These are phyloP conservation scores for Hermaeophaga mercurialis DNA, from an alignment of 2,888 invertebrate species.

Conservation along the genomic window DNA sequence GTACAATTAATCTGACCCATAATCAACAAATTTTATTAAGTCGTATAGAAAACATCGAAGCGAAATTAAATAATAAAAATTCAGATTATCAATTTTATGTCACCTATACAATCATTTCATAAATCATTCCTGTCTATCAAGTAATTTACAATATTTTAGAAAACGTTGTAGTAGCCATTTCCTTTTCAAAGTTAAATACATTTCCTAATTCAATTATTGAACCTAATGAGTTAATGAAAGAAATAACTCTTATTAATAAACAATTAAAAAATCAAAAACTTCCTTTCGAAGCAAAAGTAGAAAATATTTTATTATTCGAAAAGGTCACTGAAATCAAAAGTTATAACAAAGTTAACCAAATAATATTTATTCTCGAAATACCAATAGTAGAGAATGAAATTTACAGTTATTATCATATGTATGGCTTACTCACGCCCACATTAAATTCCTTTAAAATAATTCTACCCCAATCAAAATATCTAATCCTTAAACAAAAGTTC, in stretches of 20 bases:
- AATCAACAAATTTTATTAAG: not conserved
- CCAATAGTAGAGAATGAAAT: conserved; percentile 26
- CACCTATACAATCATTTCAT: not conserved
- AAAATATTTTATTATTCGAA: conserved; percentile 31
- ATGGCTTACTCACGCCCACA: conserved; percentile 8
- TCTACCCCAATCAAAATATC: too few species aligned
- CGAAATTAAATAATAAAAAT: not conserved
- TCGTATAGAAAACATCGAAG: not conserved
- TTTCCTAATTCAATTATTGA: too few species aligned
- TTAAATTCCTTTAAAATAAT: conserved; percentile 16
- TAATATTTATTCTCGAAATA: conserved; percentile 29
- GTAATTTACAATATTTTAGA: conserved; percentile 1
- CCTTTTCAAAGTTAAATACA: conserved; percentile 17
- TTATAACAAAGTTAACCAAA: conserved; percentile 22
- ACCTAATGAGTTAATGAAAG: not conserved
- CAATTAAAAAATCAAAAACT: conserved; percentile 26
- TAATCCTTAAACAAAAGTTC: too few species aligned
- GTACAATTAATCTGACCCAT: not conserved
- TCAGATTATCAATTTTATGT: not conserved
- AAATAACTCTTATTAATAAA: conserved; percentile 21
- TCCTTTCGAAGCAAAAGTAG: conserved; percentile 26
- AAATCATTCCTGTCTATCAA: not conserved
- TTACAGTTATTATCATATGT: conserved; percentile 30
- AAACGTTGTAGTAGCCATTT: conserved; percentile 7
- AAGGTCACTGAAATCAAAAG: conserved; percentile 29